Conservation (phyloP, 1,140 invertebrate species). For the Bombyx mandarina region DNA sequence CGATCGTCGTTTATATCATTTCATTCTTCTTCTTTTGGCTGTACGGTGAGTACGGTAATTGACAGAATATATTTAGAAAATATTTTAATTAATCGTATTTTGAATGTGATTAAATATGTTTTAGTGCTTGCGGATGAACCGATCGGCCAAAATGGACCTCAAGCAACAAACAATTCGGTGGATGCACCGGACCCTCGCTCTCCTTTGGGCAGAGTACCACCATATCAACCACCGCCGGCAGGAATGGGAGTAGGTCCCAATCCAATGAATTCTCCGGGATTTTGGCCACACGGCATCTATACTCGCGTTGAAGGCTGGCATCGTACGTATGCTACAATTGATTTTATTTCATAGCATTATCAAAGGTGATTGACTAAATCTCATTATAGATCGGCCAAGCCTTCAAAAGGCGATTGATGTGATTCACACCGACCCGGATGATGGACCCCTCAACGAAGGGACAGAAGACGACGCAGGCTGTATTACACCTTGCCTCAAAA, state of each 20-base stretch:
- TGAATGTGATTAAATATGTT: too few relatives aligned
- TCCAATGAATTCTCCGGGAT: constrained; percentile 23
- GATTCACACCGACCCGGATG: constrained; percentile 8
- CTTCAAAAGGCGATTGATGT: constrained; percentile 11
- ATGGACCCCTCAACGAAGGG: constrained; percentile 34
- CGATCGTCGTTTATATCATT: constrained; percentile 27
- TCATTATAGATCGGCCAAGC: constrained; percentile 19
- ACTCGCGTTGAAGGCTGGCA: constrained; percentile 49
- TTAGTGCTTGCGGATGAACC: constrained; percentile 29
- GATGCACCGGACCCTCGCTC: constrained; percentile 48
- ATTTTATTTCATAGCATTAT: background rate
- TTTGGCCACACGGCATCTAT: constrained; percentile 16
- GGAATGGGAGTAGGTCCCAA: constrained; percentile 16
- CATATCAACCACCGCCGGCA: constrained; percentile 40
- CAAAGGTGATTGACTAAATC: constrained; percentile 1
- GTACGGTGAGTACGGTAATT: constrained; percentile 29
- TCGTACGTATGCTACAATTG: constrained; percentile 31
- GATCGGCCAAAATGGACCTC: constrained; percentile 13
- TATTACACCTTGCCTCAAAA: constrained; percentile 37
- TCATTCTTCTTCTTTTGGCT: constrained; percentile 30
- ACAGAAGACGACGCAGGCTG: constrained; percentile 38
- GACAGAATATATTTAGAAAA: background rate
- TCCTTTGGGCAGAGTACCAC: constrained; percentile 48
- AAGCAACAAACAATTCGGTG: constrained; percentile 35
- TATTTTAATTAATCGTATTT: background rate